These are phyloP conservation scores for Caenorhabditis virilis DNA, from an alignment of 2,888 invertebrate genomes.

Conservation along the genomic window DNA sequence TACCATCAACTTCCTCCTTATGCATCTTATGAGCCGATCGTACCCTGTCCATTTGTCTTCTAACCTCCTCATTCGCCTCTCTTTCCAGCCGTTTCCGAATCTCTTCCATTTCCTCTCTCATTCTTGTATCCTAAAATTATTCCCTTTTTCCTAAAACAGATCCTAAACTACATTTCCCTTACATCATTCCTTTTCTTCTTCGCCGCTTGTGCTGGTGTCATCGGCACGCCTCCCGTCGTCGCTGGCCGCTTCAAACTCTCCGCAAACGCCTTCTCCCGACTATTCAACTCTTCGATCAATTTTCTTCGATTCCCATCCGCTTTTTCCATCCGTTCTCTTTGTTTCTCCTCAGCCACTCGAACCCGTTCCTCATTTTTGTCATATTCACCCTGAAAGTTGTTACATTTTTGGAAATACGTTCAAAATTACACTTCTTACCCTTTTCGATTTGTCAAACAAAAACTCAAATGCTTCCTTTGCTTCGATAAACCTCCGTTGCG, in stretches of 20 bases:
- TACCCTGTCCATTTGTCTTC: conserved; percentile 17
- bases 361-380: conserved; percentile 33
- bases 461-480: conserved; percentile 53
- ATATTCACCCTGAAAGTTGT: conserved; percentile 37
- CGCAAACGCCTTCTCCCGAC: conserved; percentile 37
- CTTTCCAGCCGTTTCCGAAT: conserved; percentile 33
- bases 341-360: conserved; percentile 30
- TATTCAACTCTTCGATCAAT: conserved; percentile 43
- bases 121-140: conserved; percentile 20
- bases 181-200: conserved; percentile 20
- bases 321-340: conserved; percentile 42
- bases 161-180: background rate
- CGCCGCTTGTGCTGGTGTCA: conserved; percentile 18
- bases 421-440: conserved; percentile 16
- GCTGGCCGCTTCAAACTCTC: conserved; percentile 13
- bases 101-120: conserved; percentile 40
- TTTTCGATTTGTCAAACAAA: conserved; percentile 45
- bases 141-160: background rate
- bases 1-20: background rate
- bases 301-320: conserved; percentile 42
- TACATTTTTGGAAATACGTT: background rate
- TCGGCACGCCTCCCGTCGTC: conserved; percentile 1
- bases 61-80: conserved; percentile 45
- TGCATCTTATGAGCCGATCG: background rate
- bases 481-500: conserved; percentile 40